Percentiles rank a stretch among this genome's conserved stretches.
These are phyloP conservation scores for Tachypleus tridentatus DNA, from an alignment of 1,140 invertebrate genomes.

Conservation along the genomic window DNA sequence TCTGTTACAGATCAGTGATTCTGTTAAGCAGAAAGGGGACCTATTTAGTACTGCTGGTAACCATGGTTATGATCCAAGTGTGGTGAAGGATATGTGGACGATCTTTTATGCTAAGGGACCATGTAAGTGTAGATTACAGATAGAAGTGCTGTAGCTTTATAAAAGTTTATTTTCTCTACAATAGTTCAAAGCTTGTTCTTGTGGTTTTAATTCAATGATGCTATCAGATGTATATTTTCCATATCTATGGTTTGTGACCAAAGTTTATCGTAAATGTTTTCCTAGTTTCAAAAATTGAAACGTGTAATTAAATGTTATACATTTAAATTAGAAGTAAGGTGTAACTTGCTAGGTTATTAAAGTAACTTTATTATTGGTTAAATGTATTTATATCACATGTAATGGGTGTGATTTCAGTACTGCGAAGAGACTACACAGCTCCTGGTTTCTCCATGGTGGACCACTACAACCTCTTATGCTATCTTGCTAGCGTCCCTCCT, in stretches of 20 bases:
- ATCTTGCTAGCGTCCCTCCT: constrained; percentile 12
- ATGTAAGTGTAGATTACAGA: constrained; percentile 15
- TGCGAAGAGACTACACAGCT: constrained; percentile 4
- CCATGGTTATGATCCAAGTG: constrained; percentile 31
- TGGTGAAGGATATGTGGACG: constrained; percentile 30
- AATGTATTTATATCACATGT: background rate
- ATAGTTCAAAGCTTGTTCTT: background rate
- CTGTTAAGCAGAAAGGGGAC: background rate
- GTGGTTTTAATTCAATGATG: background rate
- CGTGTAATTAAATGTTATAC: background rate
- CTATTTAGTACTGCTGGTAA: constrained; percentile 19
- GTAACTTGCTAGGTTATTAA: background rate
- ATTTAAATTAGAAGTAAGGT: background rate
- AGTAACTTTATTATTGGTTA: constrained; percentile 2
- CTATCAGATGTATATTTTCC: background rate
- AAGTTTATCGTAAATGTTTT: background rate
- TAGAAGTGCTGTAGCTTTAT: background rate
- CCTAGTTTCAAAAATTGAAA: background rate
- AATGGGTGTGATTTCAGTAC: background rate
- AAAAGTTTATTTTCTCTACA: background rate
- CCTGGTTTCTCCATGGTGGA: constrained; percentile 16
- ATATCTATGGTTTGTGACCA: background rate
- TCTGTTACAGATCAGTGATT: background rate
- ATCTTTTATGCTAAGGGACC: constrained; percentile 35
- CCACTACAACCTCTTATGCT: constrained; percentile 22